Percentiles rank a stretch among this genome's conserved stretches.
Evolutionary conservation across 2,888 invertebrate genomes (phyloP).

Genomic region (Eupithecia exiguata): DNA sequence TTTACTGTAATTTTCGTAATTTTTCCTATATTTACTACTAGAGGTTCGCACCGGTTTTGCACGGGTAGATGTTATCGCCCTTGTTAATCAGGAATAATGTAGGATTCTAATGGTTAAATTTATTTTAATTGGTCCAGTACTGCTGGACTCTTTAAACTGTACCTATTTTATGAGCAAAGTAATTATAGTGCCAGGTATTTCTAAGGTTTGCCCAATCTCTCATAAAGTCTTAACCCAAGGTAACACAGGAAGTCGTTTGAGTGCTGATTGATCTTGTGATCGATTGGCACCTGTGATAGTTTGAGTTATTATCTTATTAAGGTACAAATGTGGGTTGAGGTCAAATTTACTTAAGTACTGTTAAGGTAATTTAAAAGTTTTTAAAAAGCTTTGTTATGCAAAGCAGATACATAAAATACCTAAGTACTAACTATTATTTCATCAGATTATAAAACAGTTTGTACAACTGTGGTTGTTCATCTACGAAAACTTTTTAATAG

Average conservation of each 20-base stretch:
- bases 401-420: no score
- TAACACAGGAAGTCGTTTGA: conserved; percentile 39
- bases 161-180: not conserved
- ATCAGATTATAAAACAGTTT: no score
- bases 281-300: conserved; percentile 40
- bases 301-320: conserved; percentile 27
- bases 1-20: not conserved
- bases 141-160: no score
- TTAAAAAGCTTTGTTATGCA: not conserved
- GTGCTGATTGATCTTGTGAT: conserved; percentile 52
- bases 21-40: not conserved
- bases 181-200: not conserved
- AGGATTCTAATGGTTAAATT: no score
- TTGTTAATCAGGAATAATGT: no score
- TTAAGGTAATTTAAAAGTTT: conserved; percentile 5
- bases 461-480: no score
- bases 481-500: no score
- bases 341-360: conserved; percentile 1
- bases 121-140: no score
- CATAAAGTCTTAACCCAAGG: not conserved
- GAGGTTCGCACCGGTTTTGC: no score
- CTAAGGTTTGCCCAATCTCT: not conserved
- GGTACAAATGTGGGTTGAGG: conserved; percentile 24
- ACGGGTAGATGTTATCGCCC: no score
- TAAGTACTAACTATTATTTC: no score